Percentiles rank a stretch among this genome's conserved stretches.
These are phyloP conservation scores for Trichogramma dendrolimi DNA, from an alignment of 2,888 invertebrate species.

Conservation along the genomic window DNA sequence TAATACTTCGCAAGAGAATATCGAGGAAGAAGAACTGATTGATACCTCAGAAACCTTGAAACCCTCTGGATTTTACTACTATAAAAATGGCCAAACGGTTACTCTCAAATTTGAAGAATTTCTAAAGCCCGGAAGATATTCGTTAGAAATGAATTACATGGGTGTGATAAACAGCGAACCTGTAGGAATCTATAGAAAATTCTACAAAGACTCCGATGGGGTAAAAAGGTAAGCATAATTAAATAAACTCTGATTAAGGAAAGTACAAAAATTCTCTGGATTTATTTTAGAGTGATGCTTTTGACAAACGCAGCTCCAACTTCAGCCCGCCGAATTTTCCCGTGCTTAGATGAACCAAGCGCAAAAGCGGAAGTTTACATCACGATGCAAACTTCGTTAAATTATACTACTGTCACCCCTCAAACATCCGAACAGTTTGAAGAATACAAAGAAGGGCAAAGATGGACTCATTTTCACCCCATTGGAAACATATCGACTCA, in stretches of 20 bases:
- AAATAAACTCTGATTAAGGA: neutral
- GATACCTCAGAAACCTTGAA: constrained; percentile 19
- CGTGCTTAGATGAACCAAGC: constrained; percentile 24
- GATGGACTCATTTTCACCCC: constrained; percentile 20
- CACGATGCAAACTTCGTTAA: constrained; percentile 23
- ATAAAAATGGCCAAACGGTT: constrained; percentile 21
- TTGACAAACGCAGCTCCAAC: constrained; percentile 23
- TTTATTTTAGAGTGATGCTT: constrained; percentile 19
- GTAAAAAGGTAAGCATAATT: constrained; percentile 43
- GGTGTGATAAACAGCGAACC: constrained; percentile 60
- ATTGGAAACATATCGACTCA: constrained; percentile 20
- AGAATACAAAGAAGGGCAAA: constrained; percentile 23
- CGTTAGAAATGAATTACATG: constrained; percentile 56
- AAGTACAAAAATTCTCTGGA: neutral
- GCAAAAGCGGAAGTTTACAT: constrained; percentile 21
- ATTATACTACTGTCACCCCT: constrained; percentile 20
- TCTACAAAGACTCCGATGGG: constrained; percentile 55
- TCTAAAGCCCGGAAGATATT: constrained; percentile 53
- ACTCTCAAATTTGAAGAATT: constrained; percentile 24
- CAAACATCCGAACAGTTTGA: constrained; percentile 14
- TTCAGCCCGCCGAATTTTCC: constrained; percentile 24
- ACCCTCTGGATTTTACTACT: constrained; percentile 15
- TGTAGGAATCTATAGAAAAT: constrained; percentile 66
- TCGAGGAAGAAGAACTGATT: constrained; percentile 20
- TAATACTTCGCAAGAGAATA: constrained; percentile 15